Conservation (phyloP, 2,113 vertebrate genomes). For the Oncorhynchus nerka region DNA sequence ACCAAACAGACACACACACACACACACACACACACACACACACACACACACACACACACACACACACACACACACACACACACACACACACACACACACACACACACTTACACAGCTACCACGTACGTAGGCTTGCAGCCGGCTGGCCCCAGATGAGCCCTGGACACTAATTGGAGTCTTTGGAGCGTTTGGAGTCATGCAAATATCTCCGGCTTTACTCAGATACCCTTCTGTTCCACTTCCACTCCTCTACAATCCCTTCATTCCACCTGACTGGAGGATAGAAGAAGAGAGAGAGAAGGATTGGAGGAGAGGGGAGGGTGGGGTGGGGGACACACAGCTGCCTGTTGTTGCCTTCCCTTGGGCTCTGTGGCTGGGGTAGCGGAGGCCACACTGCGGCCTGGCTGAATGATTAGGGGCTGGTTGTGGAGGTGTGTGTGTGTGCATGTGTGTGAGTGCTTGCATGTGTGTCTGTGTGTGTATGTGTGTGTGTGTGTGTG, state of each 20-base stretch:
- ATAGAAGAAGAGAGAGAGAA: conserved; percentile 23
- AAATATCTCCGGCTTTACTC: conserved; percentile 65
- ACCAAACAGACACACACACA: no score
- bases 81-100: no score
- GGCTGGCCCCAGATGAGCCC: conserved; percentile 9
- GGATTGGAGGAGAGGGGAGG: conserved; percentile 31
- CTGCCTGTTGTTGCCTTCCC: conserved; percentile 61
- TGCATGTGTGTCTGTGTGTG: conserved; percentile 53
- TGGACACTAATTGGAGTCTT: conserved; percentile 63
- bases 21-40: no score
- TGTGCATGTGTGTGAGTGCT: conserved; percentile 30
- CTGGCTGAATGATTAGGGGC: conserved; percentile 65
- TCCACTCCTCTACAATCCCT: conserved; percentile 68
- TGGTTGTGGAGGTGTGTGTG: conserved; percentile 23
- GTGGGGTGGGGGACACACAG: conserved; percentile 40
- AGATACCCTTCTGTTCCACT: conserved; percentile 66
- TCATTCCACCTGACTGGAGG: conserved; percentile 77
- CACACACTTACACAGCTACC: no score
- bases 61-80: no score
- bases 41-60: no score
- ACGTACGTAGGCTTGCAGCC: conserved; percentile 30
- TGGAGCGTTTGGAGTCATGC: conserved; percentile 61
- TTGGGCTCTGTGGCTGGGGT: conserved; percentile 19
- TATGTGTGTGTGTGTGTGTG: no score
- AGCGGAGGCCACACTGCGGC: conserved; percentile 17